Base-by-base conservation (phyloP, 2,113 vertebrate species). In the Callocephalon fimbriatum region DNA sequence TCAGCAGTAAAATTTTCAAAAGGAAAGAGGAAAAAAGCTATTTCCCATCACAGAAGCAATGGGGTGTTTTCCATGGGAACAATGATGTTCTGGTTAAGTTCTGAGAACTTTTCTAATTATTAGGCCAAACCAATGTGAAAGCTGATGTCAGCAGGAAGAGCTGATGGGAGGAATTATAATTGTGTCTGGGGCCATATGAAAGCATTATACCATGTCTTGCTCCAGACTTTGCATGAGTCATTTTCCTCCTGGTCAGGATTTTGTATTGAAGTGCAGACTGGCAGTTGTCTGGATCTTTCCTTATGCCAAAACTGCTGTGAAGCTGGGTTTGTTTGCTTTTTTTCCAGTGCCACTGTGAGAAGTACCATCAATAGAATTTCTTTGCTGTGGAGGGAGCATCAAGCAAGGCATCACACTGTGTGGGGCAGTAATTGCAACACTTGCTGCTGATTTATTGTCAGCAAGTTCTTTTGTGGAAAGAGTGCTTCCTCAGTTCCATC, bases 1-100 rank as follows among this genome's bases (percentile, higher is more conserved):
- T 97, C 95, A 96, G 96, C 97, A 96, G 61, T 95, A 97, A 97
- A 94, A 95, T 93, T 94, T 96, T 97, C 96, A 97, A 96, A 97
- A 96, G 89, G 68, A 87, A 93, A 86, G 76, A 93, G 89, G 95
- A 72, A 94, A 96, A 96, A 91, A 94, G 74, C 81, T 68, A 96
- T 97, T 96, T 97, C 95, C 95, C 96, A 96, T 96, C 96, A 93
- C 81, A 88, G 90, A 72, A 97, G 94, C 94, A 95, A 94, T 93
- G 86, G 95, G 95, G 94, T 97, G 88, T 97, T 97, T 96, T 97
- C 96, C 90, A 95, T 96, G 95, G 96, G 97, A 97, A 96, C 95
- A 97, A 91, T 84, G 95, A 95, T 92, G 90, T 95, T 94, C 95
- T 97, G 95, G 96, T 97, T 95, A 94, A 93, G 90, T 96, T 95